Percentiles rank a stretch among this genome's conserved stretches.
phyloP scores from a whole-genome alignment of 2,888 invertebrate species.

The Nomada fucata region DNA sequence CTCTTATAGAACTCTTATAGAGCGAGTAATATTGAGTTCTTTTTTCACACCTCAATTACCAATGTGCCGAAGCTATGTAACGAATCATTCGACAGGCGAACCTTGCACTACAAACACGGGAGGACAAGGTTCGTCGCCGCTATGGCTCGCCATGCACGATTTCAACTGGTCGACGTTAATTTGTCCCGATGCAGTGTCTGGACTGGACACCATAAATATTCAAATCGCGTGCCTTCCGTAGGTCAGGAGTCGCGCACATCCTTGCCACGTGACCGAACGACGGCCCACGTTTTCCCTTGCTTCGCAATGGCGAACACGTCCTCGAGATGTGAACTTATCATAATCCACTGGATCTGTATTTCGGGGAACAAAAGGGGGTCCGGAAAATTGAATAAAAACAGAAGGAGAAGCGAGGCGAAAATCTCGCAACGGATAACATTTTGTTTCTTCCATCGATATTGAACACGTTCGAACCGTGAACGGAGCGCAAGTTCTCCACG shows the following conservation, averaged over 20 bases:
- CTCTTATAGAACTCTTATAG: no score
- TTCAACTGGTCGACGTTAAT: slow-evolving; percentile 60
- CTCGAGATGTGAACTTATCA: background rate
- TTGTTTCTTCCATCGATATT: no score
- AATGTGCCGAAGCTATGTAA: no score
- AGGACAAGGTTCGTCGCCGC: slow-evolving; percentile 15
- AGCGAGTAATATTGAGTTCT: no score
- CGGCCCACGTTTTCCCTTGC: slow-evolving; percentile 28
- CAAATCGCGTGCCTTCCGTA: slow-evolving; percentile 55
- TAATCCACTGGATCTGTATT: background rate
- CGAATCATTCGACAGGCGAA: no score
- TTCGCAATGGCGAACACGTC: background rate
- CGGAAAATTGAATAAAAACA: background rate
- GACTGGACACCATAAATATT: slow-evolving; percentile 63
- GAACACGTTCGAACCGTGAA: background rate
- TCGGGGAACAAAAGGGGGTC: no score
- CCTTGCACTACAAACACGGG: background rate
- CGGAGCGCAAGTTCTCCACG: background rate
- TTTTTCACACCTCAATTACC: no score
- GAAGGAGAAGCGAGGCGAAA: background rate
- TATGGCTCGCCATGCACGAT: slow-evolving; percentile 33
- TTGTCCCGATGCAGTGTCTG: slow-evolving; percentile 54
- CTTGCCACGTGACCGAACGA: slow-evolving; percentile 49
- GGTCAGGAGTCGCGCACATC: slow-evolving; percentile 54
- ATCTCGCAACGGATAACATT: no score